Evolutionary conservation across 2,888 invertebrate species (phyloP), one percentile per base, ranked within the genome.

Genomic region (Rambutsinella grinnellia): DNA sequence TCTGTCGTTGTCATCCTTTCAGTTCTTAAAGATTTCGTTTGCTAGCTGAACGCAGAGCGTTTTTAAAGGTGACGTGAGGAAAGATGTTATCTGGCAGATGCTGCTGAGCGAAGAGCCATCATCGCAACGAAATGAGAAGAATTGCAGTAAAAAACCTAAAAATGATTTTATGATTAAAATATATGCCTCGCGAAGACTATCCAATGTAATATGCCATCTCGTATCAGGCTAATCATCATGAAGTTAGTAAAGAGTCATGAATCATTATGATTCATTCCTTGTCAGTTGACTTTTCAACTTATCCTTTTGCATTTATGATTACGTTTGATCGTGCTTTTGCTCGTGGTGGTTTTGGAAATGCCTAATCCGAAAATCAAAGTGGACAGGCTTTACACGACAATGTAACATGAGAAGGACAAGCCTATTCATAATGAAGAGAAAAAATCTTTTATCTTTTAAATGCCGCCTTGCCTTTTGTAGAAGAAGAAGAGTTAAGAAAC

Each of bases 221-320:
- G 13, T 36, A 36, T 36, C 36, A 36, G 13, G 6, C n/a, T n/a
- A n/a, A n/a, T 36, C 36, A 5, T 36, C 5, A 36, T 8, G 36
- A 36, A 36, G 36, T 8, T n/a, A 36, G 36, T 36, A 36, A 36
- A 67, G 49, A 47, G 21, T 47, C 62, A 70, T 70, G 70, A 70
- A 70, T 70, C 70, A 70, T 70, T 28, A 62, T 62, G 70, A 70
- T 70, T 70, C 56, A 62, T 62, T 56, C 62, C 56, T 62, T 62
- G 70, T 61, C 70, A 70, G 70, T 27, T 70, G 47, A 28, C 62
- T 63, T 62, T 70, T 53, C 47, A 53, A 27, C 60, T 36, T 36
- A 5, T 8, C 13, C 36, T 13, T 36, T 36, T 36, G 36, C 36
- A 36, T 36, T 36, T 36, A 36, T 36, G 36, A 36, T 36, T 36